Conservation (phyloP, 1,140 invertebrate species). For the Luehdorfia chinensis region DNA sequence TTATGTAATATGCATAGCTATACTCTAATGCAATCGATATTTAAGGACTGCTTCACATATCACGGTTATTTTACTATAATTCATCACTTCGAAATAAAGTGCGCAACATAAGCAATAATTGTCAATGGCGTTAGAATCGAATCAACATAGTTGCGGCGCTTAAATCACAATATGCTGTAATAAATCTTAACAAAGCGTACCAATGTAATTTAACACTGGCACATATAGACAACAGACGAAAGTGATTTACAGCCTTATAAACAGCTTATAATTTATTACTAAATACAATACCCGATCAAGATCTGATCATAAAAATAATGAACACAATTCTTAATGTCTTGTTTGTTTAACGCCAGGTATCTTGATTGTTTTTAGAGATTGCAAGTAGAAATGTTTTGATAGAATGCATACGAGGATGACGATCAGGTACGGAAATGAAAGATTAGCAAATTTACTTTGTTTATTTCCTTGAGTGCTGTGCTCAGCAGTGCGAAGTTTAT, state of each 20-base stretch:
- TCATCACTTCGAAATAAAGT: too few species aligned
- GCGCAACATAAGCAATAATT: conserved; percentile 14
- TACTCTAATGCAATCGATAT: too few species aligned
- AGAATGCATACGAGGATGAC: too few species aligned
- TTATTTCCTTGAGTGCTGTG: too few species aligned
- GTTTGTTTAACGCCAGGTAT: conserved; percentile 17
- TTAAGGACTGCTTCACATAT: too few species aligned
- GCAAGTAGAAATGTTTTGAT: too few species aligned
- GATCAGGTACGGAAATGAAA: too few species aligned
- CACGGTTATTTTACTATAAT: too few species aligned
- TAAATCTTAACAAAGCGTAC: conserved; percentile 15
- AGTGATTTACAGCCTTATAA: conserved; percentile 37
- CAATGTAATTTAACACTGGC: conserved; percentile 28
- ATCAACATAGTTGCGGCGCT: conserved; percentile 12
- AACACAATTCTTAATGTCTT: conserved; percentile 23
- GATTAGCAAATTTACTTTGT: too few species aligned
- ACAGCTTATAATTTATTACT: conserved; percentile 37
- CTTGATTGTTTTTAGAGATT: conserved; percentile 9
- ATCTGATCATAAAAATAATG: conserved; percentile 27
- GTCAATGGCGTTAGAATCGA: conserved; percentile 15
- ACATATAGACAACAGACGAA: conserved; percentile 23
- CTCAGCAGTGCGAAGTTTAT: too few species aligned
- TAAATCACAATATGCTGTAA: conserved; percentile 14
- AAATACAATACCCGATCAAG: conserved; percentile 30
- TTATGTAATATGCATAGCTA: too few species aligned